Evolutionary conservation across 1,140 invertebrate species (phyloP).

Genomic region (Periplaneta americana): DNA sequence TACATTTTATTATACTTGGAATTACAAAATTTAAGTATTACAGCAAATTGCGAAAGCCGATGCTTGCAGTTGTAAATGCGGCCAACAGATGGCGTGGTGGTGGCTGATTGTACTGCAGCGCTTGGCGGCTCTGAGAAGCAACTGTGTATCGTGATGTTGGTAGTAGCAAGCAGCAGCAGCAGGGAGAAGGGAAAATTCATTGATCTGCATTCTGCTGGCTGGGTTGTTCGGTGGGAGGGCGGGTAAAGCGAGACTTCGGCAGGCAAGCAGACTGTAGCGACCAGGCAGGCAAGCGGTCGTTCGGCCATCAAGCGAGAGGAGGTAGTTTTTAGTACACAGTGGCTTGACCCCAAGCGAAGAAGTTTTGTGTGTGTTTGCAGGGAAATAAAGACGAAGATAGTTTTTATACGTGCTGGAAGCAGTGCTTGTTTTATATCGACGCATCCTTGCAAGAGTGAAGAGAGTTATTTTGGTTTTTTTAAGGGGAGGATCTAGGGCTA

Average conservation of each 20-base stretch:
- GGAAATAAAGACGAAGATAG: neutral
- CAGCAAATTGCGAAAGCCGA: neutral
- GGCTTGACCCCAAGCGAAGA: neutral
- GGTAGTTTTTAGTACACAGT: neutral
- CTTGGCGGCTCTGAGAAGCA: neutral
- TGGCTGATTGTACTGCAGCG: neutral
- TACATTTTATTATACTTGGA: too few relatives aligned
- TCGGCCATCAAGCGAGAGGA: neutral
- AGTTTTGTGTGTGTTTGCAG: neutral
- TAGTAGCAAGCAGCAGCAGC: neutral
- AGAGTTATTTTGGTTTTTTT: neutral
- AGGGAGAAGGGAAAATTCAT: constrained; percentile 14
- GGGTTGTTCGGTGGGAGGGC: neutral
- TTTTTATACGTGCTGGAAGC: neutral
- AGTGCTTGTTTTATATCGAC: neutral
- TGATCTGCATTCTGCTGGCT: constrained; percentile 16
- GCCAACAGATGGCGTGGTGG: neutral
- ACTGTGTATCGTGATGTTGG: neutral
- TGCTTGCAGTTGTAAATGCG: neutral
- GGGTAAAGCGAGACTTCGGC: neutral
- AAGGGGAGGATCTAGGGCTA: neutral
- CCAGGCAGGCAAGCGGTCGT: neutral
- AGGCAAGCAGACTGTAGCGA: neutral
- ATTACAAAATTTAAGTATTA: too few relatives aligned
- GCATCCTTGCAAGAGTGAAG: neutral